Evolutionary conservation across 2,797 vertebrate genomes (phyloP).

Genomic region (Chromis chromis): DNA sequence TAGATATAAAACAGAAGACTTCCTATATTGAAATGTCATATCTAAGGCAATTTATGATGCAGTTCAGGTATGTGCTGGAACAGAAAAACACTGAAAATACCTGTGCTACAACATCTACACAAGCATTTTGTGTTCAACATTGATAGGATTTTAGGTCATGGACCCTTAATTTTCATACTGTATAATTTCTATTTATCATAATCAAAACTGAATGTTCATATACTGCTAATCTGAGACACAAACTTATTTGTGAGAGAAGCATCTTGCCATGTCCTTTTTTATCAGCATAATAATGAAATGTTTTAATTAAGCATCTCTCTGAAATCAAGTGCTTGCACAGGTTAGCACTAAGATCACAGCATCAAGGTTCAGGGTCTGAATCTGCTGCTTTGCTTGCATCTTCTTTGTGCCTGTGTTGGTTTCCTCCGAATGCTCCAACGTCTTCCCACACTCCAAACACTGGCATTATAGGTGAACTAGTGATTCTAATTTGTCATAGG

Average conservation of each 20-base stretch:
- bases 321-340: too few species aligned
- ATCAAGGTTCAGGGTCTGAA: too few species aligned
- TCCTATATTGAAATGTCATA: slow-evolving; percentile 1
- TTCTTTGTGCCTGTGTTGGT: too few species aligned
- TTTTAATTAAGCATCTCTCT: background rate
- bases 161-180: background rate
- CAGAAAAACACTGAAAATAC: background rate
- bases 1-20: background rate
- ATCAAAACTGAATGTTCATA: background rate
- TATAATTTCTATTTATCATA: background rate
- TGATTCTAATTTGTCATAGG: too few species aligned
- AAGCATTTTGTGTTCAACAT: background rate
- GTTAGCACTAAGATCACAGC: too few species aligned
- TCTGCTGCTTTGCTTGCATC: too few species aligned
- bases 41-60: slow-evolving; percentile 17
- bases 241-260: too few species aligned
- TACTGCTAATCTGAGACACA: too few species aligned
- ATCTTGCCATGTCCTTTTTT: background rate
- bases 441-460: too few species aligned
- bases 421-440: too few species aligned
- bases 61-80: background rate
- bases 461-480: too few species aligned
- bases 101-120: background rate
- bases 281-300: background rate
- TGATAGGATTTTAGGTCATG: background rate